These are phyloP conservation scores for Lasiurus cinereus DNA, from an alignment of 2,113 vertebrate genomes.

Conservation along the genomic window DNA sequence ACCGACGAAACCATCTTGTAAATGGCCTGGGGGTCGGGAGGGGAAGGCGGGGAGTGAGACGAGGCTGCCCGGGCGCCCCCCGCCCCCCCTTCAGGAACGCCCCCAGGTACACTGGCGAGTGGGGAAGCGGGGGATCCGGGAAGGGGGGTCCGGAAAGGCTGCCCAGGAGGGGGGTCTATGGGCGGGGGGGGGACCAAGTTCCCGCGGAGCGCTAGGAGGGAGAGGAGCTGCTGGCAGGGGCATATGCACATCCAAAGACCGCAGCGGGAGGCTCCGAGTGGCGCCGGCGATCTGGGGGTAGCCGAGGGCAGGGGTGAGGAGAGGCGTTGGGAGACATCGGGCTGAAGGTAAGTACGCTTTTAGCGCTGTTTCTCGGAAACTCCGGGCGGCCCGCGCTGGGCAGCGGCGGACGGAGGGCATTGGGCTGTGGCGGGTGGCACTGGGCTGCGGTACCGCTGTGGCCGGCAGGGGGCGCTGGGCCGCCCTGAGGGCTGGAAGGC, in stretches of 20 bases:
- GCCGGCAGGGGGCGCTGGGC: slow-evolving; percentile 50
- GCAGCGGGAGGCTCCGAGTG: neutral
- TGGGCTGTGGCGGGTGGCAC: neutral
- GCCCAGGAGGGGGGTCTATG: neutral
- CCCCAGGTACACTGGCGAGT: neutral
- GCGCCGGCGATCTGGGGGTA: neutral
- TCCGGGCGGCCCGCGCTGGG: accelerated
- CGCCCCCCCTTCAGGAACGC: neutral
- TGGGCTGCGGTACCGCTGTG: neutral
- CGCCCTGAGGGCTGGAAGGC: neutral
- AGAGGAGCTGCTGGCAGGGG: neutral
- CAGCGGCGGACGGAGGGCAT: neutral
- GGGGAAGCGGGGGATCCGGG: neutral
- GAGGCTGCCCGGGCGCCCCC: neutral
- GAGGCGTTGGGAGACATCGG: neutral
- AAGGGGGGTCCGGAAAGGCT: neutral
- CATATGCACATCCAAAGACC: neutral
- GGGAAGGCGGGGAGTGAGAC: neutral
- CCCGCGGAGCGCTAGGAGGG: neutral
- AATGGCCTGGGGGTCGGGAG: slow-evolving; percentile 91
- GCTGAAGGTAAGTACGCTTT: neutral
- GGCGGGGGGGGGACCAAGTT: neutral
- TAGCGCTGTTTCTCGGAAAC: neutral
- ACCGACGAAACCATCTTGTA: slow-evolving; percentile 99
- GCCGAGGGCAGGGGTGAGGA: neutral